Conservation (phyloP, 2,888 invertebrate genomes). For the Pammene aurita region DNA sequence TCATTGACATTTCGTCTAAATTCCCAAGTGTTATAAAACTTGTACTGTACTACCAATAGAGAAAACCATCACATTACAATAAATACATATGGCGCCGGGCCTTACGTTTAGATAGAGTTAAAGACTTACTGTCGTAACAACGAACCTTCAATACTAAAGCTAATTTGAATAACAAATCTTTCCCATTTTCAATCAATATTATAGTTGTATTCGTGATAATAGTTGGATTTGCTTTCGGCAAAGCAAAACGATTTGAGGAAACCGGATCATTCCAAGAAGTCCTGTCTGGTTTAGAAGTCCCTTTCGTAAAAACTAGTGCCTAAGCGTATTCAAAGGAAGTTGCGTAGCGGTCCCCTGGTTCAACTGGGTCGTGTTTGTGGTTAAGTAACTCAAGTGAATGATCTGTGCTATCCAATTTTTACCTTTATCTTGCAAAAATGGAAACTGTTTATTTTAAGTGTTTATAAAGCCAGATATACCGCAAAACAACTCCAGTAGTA, state of each 20-base stretch:
- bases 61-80: conserved; percentile 2
- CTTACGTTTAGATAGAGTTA: not conserved
- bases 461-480: not conserved
- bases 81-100: conserved; percentile 4
- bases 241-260: no score
- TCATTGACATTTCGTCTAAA: not conserved
- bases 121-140: conserved; percentile 3
- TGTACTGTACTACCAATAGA: conserved; percentile 2
- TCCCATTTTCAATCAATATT: not conserved
- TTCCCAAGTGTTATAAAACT: not conserved
- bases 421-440: no score
- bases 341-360: no score
- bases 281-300: no score
- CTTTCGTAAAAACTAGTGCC: no score
- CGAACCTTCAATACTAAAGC: conserved; percentile 1
- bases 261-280: no score
- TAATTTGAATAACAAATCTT: not conserved
- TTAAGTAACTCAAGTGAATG: no score
- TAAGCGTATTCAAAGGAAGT: no score
- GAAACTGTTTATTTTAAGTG: not conserved
- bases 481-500: conserved; percentile 26
- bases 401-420: no score
- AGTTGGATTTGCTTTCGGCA: no score
- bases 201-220: no score
- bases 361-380: no score